Percentiles rank a stretch among this genome's conserved stretches.
phyloP scores from a whole-genome alignment of 2,797 vertebrate genomes.

The Helostoma temminkii region DNA sequence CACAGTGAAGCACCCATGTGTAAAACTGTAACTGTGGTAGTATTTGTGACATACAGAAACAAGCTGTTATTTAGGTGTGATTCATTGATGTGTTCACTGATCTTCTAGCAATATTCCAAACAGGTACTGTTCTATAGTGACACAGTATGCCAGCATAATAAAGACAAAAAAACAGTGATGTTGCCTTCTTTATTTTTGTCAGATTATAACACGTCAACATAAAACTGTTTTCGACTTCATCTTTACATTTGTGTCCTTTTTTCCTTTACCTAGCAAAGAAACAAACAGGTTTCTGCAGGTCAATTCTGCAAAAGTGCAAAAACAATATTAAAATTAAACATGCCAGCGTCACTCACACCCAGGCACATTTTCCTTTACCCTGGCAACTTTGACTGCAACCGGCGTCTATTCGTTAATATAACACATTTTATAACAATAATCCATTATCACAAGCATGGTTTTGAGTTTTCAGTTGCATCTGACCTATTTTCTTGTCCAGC shows the following conservation, averaged over 20 bases:
- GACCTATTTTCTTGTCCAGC: background rate
- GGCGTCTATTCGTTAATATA: slow-evolving; percentile 9
- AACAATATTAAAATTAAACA: background rate
- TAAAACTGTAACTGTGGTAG: no score
- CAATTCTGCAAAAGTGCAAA: slow-evolving; percentile 44
- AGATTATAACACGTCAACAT: slow-evolving; percentile 15
- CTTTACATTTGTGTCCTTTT: slow-evolving; percentile 43
- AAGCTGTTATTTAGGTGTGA: slow-evolving; percentile 11
- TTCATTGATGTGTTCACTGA: slow-evolving; percentile 23
- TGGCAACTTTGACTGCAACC: slow-evolving; percentile 18
- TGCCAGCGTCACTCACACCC: slow-evolving; percentile 6
- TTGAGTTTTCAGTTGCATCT: slow-evolving; percentile 10
- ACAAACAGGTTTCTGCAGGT: slow-evolving; percentile 19
- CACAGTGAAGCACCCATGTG: background rate
- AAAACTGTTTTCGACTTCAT: slow-evolving; percentile 1
- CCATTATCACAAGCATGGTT: slow-evolving; percentile 1
- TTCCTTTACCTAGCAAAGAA: slow-evolving; percentile 23
- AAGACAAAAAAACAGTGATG: slow-evolving; percentile 38
- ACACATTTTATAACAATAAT: slow-evolving; percentile 24
- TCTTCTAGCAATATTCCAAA: slow-evolving; percentile 30
- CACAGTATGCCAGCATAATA: slow-evolving; percentile 50
- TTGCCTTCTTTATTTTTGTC: slow-evolving; percentile 41
- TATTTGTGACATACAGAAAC: no score
- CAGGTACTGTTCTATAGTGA: slow-evolving; percentile 31
- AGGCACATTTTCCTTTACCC: background rate